Conservation (phyloP, 2,113 vertebrate species). For the Myotis brandtii region DNA sequence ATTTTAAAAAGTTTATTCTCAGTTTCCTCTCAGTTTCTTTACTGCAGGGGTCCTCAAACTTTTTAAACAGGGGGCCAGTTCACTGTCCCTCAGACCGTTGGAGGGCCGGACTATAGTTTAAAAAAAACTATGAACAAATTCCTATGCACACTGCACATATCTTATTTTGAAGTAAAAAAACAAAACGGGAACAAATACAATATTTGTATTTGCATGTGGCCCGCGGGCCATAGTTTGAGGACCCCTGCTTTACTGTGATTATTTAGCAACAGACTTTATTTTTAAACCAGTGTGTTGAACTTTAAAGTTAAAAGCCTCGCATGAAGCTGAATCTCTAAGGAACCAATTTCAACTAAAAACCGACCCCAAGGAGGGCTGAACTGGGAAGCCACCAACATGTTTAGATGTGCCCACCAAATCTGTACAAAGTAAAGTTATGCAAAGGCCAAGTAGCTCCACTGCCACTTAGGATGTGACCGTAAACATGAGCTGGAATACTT, state of each 20-base stretch:
- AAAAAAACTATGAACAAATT: too few relatives aligned
- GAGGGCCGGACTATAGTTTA: too few relatives aligned
- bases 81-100: too few relatives aligned
- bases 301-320: not conserved
- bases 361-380: not conserved
- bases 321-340: not conserved
- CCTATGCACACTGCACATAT: too few relatives aligned
- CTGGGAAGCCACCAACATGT: not conserved
- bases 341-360: constrained; percentile 18
- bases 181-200: too few relatives aligned
- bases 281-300: not conserved
- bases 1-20: not conserved
- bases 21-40: constrained; percentile 17
- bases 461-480: not conserved
- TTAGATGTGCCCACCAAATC: not conserved
- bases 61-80: too few relatives aligned
- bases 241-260: not conserved
- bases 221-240: too few relatives aligned
- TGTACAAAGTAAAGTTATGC: not conserved
- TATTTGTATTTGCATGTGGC: too few relatives aligned
- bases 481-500: not conserved
- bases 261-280: not conserved
- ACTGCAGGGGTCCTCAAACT: not conserved
- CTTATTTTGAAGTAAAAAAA: too few relatives aligned
- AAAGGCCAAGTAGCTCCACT: not conserved